Evolutionary conservation across 2,797 vertebrate genomes (phyloP), one percentile per base, ranked within the genome.

Genomic region (Macroramphosus scolopax): DNA sequence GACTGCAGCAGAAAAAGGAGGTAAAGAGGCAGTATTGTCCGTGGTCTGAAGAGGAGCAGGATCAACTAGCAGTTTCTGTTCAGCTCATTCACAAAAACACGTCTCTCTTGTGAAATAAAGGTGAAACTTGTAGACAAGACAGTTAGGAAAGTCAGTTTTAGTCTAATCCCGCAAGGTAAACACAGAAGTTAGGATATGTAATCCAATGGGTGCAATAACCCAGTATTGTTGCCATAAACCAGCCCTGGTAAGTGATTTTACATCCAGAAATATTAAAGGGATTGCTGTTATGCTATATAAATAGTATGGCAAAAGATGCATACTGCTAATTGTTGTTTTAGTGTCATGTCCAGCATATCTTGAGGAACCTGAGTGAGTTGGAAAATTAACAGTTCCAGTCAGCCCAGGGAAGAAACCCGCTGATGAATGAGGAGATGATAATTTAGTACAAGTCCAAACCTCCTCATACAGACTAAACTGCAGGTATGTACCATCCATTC

Each of bases 341-440:
- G 47, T 40, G 46, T 68, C 29, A 14, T 70, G 30, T 65, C 75
- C 75, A 80, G 84, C 81, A 75, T n/a, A n/a, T 84, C 60, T 61
- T 24, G 58, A 74, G 70, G 69, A 76, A 89, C 88, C 87, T 90
- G 88, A 90, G 88, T 55, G 59, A 63, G 52, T 49, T 34, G 44
- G 52, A 45, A 57, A 68, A 51, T 58, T 55, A 56, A 77, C 68
- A 66, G 56, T 68, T 90, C 83, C 79, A 88, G 87, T 88, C 76
- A 20, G 55, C 68, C 50, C 65, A 77, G 65, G 56, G 68, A 67
- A 64, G 55, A 68, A 38, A 53, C 30, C 60, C 63, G 60, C 51
- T 36, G 42, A 41, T 38, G 47, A 48, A 17, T 17, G 31, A 40
- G 11, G 4, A 4, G n/a, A n/a, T n/a, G n/a, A n/a, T n/a, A n/a